phyloP scores from a whole-genome alignment of 2,113 vertebrate genomes.

The Sarotherodon lohbergeri region DNA sequence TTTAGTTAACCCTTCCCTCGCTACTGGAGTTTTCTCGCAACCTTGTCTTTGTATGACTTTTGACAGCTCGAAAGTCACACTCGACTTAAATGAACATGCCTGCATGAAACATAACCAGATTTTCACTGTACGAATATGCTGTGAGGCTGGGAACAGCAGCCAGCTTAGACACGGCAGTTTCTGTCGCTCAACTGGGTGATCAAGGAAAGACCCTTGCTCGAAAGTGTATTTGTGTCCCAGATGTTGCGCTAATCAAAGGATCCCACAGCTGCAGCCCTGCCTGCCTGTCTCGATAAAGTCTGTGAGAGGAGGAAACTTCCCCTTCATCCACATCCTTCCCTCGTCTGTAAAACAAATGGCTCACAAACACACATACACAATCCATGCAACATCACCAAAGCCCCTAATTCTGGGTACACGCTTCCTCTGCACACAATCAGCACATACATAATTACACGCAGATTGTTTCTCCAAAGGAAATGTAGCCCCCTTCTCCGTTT shows the following conservation, averaged over 20 bases:
- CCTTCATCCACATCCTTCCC: slow-evolving; percentile 71
- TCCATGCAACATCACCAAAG: slow-evolving; percentile 25
- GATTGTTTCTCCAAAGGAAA: slow-evolving; percentile 67
- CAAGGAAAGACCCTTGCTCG: not conserved
- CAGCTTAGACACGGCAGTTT: not conserved
- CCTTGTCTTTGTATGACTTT: not conserved
- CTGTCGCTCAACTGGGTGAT: not conserved
- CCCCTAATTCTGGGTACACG: slow-evolving; percentile 56
- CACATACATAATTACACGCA: slow-evolving; percentile 66
- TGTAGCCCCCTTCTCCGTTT: slow-evolving; percentile 25
- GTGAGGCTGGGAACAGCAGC: not conserved
- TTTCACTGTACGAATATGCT: not conserved
- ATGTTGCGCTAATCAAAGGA: slow-evolving; percentile 65
- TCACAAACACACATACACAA: slow-evolving; percentile 16
- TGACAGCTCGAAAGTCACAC: not conserved
- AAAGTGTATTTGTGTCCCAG: slow-evolving; percentile 41
- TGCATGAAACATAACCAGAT: slow-evolving; percentile 7
- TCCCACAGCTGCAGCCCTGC: slow-evolving; percentile 61
- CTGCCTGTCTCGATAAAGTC: slow-evolving; percentile 26
- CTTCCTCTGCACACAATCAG: slow-evolving; percentile 70
- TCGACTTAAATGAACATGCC: not conserved
- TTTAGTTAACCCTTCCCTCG: slow-evolving; percentile 63
- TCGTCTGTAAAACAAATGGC: slow-evolving; percentile 59
- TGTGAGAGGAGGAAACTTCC: slow-evolving; percentile 62
- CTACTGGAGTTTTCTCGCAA: slow-evolving; percentile 7